Conservation (phyloP, 2,113 vertebrate genomes). For the Eubucco bourcierii region DNA sequence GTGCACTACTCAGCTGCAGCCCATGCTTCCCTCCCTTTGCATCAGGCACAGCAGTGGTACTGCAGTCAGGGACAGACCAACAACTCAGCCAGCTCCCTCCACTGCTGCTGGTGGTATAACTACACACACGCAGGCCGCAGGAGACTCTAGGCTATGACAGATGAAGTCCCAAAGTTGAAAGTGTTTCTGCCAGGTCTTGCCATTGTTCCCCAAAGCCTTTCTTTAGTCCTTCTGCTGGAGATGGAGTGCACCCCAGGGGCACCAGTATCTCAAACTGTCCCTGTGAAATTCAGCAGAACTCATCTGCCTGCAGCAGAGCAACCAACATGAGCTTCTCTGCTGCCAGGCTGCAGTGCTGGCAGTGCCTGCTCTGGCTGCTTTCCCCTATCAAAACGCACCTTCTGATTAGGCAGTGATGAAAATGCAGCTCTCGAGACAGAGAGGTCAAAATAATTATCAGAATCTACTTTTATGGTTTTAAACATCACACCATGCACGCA, state of each 20-base stretch:
- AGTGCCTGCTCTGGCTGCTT: not conserved
- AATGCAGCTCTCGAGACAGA: not conserved
- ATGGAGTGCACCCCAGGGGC: not conserved
- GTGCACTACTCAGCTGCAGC: fast-evolving
- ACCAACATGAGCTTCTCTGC: fast-evolving
- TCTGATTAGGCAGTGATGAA: not conserved
- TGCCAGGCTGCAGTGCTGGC: not conserved
- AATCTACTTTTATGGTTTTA: not conserved
- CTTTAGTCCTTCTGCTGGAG: not conserved
- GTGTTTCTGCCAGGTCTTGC: not conserved
- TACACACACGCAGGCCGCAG: not conserved
- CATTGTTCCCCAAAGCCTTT: not conserved
- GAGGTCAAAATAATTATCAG: not conserved
- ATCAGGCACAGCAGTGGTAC: not conserved
- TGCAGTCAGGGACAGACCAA: not conserved
- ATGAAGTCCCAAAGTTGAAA: not conserved
- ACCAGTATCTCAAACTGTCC: not conserved
- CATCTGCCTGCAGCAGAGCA: not conserved
- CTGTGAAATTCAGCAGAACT: not conserved
- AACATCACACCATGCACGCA: not conserved
- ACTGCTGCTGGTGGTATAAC: not conserved
- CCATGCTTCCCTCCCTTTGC: not conserved
- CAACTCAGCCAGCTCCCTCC: not conserved
- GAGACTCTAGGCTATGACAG: not conserved
- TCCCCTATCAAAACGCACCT: not conserved